A percentile compares a stretch with the other conserved stretches of the same genome.
phyloP scores from a whole-genome alignment of 2,797 vertebrate species.

The Chromobotia macracanthus region DNA sequence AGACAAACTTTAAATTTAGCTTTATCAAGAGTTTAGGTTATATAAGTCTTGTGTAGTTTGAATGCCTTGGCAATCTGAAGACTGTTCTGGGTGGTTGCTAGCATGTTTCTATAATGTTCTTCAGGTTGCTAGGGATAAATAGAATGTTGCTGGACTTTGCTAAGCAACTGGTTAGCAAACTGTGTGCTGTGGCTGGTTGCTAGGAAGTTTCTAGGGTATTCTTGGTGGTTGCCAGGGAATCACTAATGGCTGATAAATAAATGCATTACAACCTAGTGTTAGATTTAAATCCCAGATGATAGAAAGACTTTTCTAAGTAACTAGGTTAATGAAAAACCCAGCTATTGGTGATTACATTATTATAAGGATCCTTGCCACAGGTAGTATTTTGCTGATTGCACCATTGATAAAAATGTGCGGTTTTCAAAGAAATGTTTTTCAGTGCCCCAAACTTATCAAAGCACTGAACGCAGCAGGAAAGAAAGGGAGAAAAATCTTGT shows the following conservation, averaged over 20 bases:
- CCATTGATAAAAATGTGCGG: background rate
- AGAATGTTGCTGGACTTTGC: background rate
- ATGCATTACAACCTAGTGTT: background rate
- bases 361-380: background rate
- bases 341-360: background rate
- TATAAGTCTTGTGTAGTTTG: too few species aligned
- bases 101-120: too few species aligned
- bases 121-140: background rate
- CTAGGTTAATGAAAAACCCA: background rate
- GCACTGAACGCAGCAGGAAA: constrained; percentile 11
- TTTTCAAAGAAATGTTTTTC: constrained; percentile 7
- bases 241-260: too few species aligned
- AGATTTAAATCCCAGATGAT: background rate
- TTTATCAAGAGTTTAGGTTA: too few species aligned
- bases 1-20: too few species aligned
- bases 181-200: too few species aligned
- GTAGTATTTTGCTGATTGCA: constrained; percentile 12
- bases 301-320: background rate
- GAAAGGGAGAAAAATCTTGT: constrained; percentile 53
- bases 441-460: background rate
- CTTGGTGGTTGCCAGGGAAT: too few species aligned
- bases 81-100: too few species aligned
- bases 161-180: background rate
- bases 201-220: too few species aligned
- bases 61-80: background rate